Evolutionary conservation across 37 sponge, comb jelly and placozoan species (phyloP).

Genomic region (Oscarella lobularis): DNA sequence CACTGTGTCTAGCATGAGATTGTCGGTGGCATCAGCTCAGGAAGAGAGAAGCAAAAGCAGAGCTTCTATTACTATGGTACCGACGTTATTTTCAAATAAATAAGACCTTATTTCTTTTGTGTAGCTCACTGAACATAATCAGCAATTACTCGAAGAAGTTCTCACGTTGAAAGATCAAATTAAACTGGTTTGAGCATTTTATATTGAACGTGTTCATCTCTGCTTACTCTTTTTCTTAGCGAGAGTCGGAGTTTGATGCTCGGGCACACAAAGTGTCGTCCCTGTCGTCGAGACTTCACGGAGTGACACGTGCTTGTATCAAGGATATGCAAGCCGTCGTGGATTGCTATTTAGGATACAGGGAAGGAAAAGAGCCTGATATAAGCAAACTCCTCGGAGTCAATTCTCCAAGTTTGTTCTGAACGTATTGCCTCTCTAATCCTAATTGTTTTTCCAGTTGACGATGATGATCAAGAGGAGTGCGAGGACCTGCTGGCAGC

Average conservation of each 20-base stretch:
- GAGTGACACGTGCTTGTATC: background rate
- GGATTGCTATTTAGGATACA: background rate
- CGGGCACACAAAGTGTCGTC: background rate
- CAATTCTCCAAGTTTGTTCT: no score
- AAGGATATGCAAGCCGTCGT: background rate
- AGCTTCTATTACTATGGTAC: background rate
- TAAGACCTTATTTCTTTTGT: no score
- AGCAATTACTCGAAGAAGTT: background rate
- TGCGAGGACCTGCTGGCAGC: no score
- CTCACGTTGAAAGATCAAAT: background rate
- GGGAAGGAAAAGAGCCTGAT: background rate
- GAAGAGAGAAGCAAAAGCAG: background rate
- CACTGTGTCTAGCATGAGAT: background rate
- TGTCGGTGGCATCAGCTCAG: background rate
- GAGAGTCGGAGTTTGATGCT: background rate
- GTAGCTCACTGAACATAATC: background rate
- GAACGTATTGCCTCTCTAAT: no score
- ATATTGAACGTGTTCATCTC: background rate
- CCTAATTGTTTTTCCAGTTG: no score
- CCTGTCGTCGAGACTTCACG: background rate
- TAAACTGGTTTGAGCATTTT: background rate
- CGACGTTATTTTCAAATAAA: background rate
- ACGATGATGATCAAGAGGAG: no score
- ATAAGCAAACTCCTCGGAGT: background rate
- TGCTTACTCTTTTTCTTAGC: background rate